Evolutionary conservation across 1,140 invertebrate genomes (phyloP).

Genomic region (Heterodera carotae): DNA sequence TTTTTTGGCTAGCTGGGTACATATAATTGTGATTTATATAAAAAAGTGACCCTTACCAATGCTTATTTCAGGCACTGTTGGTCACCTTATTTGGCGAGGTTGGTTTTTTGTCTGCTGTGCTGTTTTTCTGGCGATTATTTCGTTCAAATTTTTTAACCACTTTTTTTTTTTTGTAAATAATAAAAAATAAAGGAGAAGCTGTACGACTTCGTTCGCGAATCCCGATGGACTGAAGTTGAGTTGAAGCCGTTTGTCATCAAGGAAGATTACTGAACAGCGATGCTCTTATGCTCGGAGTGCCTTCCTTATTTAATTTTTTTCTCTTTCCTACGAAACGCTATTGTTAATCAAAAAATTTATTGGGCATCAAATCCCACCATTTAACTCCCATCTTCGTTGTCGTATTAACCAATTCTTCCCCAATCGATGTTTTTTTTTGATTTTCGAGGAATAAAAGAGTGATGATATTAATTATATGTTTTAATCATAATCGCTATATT

Average conservation of each 20-base stretch:
- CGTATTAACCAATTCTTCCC: too few species aligned
- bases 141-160: too few species aligned
- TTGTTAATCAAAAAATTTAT: too few species aligned
- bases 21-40: not conserved
- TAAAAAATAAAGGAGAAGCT: not conserved
- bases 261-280: not conserved
- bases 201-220: conserved; percentile 14
- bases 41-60: not conserved
- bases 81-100: conserved; percentile 14
- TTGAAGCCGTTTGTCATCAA: conserved; percentile 11
- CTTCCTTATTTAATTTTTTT: too few species aligned
- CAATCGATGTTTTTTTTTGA: too few species aligned
- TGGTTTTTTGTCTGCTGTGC: not conserved
- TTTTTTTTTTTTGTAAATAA: not conserved
- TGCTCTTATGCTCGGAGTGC: too few species aligned
- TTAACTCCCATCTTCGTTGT: too few species aligned
- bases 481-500: too few species aligned
- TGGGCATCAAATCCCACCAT: too few species aligned
- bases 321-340: not conserved
- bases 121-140: not conserved
- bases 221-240: conserved; percentile 1
- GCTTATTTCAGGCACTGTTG: conserved; percentile 8
- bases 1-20: conserved; percentile 11
- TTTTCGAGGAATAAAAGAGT: too few species aligned
- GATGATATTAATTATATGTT: too few species aligned